A percentile compares a stretch with the other conserved stretches of the same genome.
Evolutionary conservation across 2,888 invertebrate species (phyloP).

Genomic region (Nomada ruficornis): DNA sequence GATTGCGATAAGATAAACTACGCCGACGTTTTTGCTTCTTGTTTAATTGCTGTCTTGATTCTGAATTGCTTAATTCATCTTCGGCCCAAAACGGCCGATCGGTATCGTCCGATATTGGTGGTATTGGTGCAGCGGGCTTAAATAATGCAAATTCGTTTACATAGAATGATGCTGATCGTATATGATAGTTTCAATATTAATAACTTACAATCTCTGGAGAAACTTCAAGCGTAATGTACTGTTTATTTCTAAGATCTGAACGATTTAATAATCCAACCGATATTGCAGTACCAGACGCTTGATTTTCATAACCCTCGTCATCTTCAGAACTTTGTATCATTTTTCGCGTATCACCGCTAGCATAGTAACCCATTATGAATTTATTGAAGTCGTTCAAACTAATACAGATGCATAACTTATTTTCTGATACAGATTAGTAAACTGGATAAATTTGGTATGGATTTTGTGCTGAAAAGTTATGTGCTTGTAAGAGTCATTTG

Average conservation of each 20-base stretch:
- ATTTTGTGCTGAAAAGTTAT: slow-evolving; percentile 19
- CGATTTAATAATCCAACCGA: slow-evolving; percentile 57
- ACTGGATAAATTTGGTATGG: slow-evolving; percentile 32
- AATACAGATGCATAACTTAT: background rate
- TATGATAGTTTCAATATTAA: background rate
- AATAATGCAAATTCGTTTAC: background rate
- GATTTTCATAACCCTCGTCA: slow-evolving; percentile 73
- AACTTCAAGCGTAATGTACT: slow-evolving; percentile 47
- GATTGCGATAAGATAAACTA: slow-evolving; percentile 76
- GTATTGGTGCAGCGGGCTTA: slow-evolving; percentile 41
- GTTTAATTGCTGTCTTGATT: slow-evolving; percentile 68
- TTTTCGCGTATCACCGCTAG: slow-evolving; percentile 71
- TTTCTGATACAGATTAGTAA: background rate
- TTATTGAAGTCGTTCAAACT: slow-evolving; percentile 9
- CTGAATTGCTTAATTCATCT: slow-evolving; percentile 77
- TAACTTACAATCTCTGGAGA: slow-evolving; percentile 72
- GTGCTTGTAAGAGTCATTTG: slow-evolving; percentile 28
- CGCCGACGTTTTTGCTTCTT: slow-evolving; percentile 70
- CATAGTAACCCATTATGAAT: slow-evolving; percentile 71
- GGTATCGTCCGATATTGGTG: slow-evolving; percentile 71
- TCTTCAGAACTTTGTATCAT: slow-evolving; percentile 74
- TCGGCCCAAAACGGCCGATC: slow-evolving; percentile 80
- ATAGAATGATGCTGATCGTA: background rate
- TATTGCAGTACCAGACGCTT: slow-evolving; percentile 42
- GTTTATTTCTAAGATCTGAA: slow-evolving; percentile 61